Evolutionary conservation across 2,888 invertebrate species (phyloP).

Genomic region (Eurois occulta): DNA sequence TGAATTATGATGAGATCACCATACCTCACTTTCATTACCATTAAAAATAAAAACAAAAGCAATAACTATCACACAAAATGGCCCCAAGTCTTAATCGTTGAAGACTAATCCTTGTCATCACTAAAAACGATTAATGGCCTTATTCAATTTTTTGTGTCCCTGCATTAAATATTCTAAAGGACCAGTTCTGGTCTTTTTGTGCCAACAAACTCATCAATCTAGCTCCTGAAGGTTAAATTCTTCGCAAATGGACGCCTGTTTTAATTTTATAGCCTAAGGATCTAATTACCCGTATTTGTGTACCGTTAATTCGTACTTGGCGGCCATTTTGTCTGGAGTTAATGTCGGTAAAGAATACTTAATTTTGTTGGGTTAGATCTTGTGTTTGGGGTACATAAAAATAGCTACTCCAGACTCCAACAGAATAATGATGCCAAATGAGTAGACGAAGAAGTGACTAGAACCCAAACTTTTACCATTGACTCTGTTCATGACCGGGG

Average conservation of each 20-base stretch:
- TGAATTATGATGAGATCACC: no score
- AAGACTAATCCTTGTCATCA: conserved; percentile 21
- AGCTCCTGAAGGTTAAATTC: conserved; percentile 62
- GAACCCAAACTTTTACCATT: not conserved
- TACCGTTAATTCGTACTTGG: conserved; percentile 64
- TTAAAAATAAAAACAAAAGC: not conserved
- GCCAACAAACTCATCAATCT: conserved; percentile 63
- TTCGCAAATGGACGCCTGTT: conserved; percentile 59
- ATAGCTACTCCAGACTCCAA: not conserved
- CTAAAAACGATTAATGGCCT: conserved; percentile 27
- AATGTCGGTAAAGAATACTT: conserved; percentile 42
- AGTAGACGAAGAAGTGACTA: not conserved
- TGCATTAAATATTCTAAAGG: conserved; percentile 21
- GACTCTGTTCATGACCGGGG: not conserved
- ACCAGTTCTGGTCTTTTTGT: conserved; percentile 14
- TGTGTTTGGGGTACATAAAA: not conserved
- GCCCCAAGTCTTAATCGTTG: not conserved
- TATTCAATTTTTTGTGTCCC: conserved; percentile 12
- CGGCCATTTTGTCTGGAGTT: conserved; percentile 45
- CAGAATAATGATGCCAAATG: not conserved
- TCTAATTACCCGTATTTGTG: conserved; percentile 65
- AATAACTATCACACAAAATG: not conserved
- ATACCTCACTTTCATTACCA: not conserved
- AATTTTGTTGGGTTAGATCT: not conserved
- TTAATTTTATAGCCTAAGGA: conserved; percentile 61